Evolutionary conservation across 2,888 invertebrate genomes (phyloP).

Genomic region (Torymus aiolomorphi): DNA sequence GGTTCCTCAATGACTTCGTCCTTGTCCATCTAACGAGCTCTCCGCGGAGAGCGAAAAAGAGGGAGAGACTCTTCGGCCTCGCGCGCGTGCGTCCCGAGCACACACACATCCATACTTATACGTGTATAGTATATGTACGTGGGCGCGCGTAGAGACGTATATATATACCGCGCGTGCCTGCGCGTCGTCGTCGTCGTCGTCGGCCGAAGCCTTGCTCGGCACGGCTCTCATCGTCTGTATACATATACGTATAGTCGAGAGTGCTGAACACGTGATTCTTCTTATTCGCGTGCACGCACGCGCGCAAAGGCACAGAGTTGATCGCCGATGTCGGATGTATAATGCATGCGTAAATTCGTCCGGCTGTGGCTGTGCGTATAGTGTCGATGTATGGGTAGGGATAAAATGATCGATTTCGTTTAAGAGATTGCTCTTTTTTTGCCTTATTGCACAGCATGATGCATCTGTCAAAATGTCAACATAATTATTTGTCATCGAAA

Average conservation of each 20-base stretch:
- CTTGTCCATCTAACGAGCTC: conserved; percentile 53
- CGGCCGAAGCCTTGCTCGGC: conserved; percentile 30
- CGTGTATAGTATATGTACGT: conserved; percentile 12
- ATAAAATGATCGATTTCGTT: no score
- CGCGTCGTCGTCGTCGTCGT: conserved; percentile 7
- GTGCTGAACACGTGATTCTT: conserved; percentile 46
- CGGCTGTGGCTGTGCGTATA: background rate
- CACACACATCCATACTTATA: background rate
- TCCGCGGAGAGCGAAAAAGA: background rate
- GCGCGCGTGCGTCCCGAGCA: background rate
- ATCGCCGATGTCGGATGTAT: conserved; percentile 30
- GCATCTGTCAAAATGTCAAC: no score
- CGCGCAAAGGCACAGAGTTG: background rate
- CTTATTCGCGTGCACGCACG: conserved; percentile 37
- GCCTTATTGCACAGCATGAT: no score
- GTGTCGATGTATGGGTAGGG: no score
- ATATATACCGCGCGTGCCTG: conserved; percentile 27
- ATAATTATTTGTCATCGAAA: no score
- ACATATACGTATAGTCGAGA: no score
- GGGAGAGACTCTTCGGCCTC: conserved; percentile 17
- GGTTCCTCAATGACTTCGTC: conserved; percentile 50
- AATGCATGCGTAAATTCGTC: conserved; percentile 29
- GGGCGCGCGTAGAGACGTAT: background rate
- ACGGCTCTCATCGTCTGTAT: background rate
- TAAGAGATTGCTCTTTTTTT: no score